Evolutionary conservation across 2,797 vertebrate genomes (phyloP).

Genomic region (Melanotaenia trifasciata): DNA sequence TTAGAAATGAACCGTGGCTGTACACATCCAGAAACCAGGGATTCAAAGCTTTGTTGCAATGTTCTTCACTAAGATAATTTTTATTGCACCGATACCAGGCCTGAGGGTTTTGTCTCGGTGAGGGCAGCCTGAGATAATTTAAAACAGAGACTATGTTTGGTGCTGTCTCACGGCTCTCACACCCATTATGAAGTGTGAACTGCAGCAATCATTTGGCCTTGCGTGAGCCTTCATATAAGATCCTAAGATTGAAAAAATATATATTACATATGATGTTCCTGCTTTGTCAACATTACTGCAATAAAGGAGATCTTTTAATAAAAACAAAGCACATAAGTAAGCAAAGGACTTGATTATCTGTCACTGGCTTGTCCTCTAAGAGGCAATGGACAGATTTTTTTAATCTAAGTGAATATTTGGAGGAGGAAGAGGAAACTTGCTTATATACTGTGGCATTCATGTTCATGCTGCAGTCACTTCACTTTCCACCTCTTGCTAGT

Average conservation of each 20-base stretch:
- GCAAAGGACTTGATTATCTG: constrained; percentile 66
- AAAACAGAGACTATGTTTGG: constrained; percentile 41
- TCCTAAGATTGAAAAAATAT: constrained; percentile 67
- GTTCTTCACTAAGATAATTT: constrained; percentile 49
- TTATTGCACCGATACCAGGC: constrained; percentile 57
- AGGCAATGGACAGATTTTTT: constrained; percentile 63
- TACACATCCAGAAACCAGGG: constrained; percentile 32
- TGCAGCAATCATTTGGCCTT: constrained; percentile 51
- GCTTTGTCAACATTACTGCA: constrained; percentile 59
- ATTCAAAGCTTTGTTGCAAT: constrained; percentile 37
- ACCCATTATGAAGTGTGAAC: constrained; percentile 36
- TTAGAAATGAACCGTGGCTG: constrained; percentile 45
- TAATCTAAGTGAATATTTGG: constrained; percentile 30
- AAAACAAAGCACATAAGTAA: constrained; percentile 48
- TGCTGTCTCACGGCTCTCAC: constrained; percentile 34
- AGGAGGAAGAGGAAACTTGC: background rate
- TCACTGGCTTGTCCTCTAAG: constrained; percentile 47
- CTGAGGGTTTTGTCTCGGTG: constrained; percentile 26
- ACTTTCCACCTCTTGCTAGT: constrained; percentile 50
- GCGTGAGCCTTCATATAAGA: constrained; percentile 67
- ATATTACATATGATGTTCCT: constrained; percentile 59
- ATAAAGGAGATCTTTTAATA: constrained; percentile 74
- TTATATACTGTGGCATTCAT: constrained; percentile 42
- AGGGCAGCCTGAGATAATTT: constrained; percentile 53
- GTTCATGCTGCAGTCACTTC: constrained; percentile 56